phyloP scores from a whole-genome alignment of 2,888 invertebrate species.

The Cyclophora albipunctata region DNA sequence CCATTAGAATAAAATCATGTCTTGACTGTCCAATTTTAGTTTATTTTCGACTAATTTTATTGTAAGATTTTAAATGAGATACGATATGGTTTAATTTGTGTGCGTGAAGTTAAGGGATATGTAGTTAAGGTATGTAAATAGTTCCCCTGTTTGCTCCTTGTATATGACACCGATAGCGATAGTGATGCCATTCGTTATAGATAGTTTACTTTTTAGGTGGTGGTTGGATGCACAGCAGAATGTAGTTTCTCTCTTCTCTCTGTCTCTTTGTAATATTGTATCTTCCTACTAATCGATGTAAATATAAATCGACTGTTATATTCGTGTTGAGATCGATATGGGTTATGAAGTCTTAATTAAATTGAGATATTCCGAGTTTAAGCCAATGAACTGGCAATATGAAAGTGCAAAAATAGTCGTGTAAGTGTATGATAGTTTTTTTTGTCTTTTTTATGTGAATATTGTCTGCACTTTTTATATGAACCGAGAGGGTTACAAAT shows the following conservation, averaged over 20 bases:
- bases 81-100: too few relatives aligned
- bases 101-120: not conserved
- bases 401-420: conserved; percentile 70
- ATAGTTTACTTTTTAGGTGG: conserved; percentile 20
- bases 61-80: too few relatives aligned
- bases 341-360: conserved; percentile 69
- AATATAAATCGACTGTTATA: conserved; percentile 58
- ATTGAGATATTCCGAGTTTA: conserved; percentile 74
- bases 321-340: conserved; percentile 53
- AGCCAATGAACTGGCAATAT: conserved; percentile 68
- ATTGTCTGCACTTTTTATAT: conserved; percentile 68
- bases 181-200: conserved; percentile 20
- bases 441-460: conserved; percentile 65
- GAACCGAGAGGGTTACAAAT: conserved; percentile 53
- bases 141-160: conserved; percentile 9
- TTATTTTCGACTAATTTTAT: too few relatives aligned
- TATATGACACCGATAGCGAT: conserved; percentile 17
- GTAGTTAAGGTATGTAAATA: conserved; percentile 17
- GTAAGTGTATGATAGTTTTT: conserved; percentile 66
- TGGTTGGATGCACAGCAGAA: conserved; percentile 37
- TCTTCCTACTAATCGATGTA: conserved; percentile 57
- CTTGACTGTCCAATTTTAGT: too few relatives aligned
- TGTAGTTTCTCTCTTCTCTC: conserved; percentile 22
- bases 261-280: conserved; percentile 55
- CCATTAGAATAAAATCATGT: not conserved